Base-by-base conservation (phyloP, 2,113 vertebrate species). In the Gallinago media region DNA sequence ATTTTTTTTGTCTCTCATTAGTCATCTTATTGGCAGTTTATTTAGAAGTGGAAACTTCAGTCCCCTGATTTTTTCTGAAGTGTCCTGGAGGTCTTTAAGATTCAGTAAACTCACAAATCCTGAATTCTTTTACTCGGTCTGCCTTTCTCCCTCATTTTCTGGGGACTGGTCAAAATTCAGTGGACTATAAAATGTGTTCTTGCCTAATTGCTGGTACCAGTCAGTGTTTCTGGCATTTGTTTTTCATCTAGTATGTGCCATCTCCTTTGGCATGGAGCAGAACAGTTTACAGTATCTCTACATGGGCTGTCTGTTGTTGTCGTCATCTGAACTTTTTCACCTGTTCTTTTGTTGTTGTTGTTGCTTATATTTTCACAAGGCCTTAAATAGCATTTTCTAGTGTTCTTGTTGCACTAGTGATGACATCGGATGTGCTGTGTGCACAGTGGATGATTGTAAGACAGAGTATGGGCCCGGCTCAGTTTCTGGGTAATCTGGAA, bases 161-260 rank as follows among this genome's bases (percentile, higher is more conserved):
- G 68, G 15, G 65, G 20, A 42, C 62, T 18, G 38, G 50, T 95
- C 83, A 94, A 92, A 84, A 80, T 86, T 93, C 59, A 59, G 31
- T 84, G 66, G 52, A 23, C 75, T 80, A 49, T 62, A 61, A 93
- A 94, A 88, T 86, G 22, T 1, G 0, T 81, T 88, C 83, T 84
- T 89, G 23, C 52, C 61, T 63, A 90, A 67, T 76, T 89, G 73
- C 68, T 96, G 89, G 46, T 80, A 78, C 50, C 22, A 71, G 50
- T 79, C 72, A 65, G 75, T 54, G 40, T 83, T 92, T 86, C 59
- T 94, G 72, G 72, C 68, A 67, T 84, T 93, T 84, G 29, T 85
- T 94, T 91, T 61, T 88, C 47, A 73, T 74, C 55, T 47, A 61
- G 9, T 85, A 34, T 79, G 44, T 78, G 34, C 90, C 46, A 66